Base-by-base conservation (phyloP, 2,113 vertebrate species). In the Colius striatus region DNA sequence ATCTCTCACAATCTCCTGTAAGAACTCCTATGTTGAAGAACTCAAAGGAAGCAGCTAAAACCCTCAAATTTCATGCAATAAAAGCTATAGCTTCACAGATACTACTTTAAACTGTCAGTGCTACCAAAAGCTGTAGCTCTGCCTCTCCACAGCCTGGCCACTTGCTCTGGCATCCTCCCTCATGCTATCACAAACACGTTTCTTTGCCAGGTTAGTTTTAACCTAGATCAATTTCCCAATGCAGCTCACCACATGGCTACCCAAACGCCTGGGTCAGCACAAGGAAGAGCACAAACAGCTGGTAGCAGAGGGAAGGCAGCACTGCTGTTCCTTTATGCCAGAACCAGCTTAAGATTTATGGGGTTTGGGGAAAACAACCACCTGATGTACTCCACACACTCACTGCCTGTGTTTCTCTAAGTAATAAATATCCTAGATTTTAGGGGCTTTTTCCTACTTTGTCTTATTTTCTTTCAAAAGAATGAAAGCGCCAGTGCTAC, bases 201-300 rank as follows among this genome's bases (percentile, higher is more conserved):
- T 45, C 92, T 75, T 3, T 96, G 96, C 95, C 94, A 94, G 92
- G 89, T 84, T 86, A 55, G 57, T 27, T 55, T 87, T 74, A 92
- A 53, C 91, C 70, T 83, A 13, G 92, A 61, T 97, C 95, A 68
- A 18, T 89, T 95, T 95, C 95, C 92, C 92, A 84, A 55, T 3
- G 75, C 72, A 92, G 85, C 70, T 96, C 95, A 45, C 50, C 95
- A 94, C 90, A 82, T 8, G 61, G 93, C 60, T 74, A 51, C 55
- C 48, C 88, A 13, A 94, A 84, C 0, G 67, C 83, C 95, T 87
- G 95, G 94, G 91, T 90, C 95, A 96, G 95, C 83, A 72, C 83
- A 89, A 36, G 72, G 79, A 68, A 94, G 48, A 91, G 94, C 92
- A 92, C 73, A 93, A 94, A 92, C 91, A 93, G 92, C 92, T 92